Base-by-base conservation (phyloP, 2,797 vertebrate genomes). In the Rhinichthys osculus region DNA sequence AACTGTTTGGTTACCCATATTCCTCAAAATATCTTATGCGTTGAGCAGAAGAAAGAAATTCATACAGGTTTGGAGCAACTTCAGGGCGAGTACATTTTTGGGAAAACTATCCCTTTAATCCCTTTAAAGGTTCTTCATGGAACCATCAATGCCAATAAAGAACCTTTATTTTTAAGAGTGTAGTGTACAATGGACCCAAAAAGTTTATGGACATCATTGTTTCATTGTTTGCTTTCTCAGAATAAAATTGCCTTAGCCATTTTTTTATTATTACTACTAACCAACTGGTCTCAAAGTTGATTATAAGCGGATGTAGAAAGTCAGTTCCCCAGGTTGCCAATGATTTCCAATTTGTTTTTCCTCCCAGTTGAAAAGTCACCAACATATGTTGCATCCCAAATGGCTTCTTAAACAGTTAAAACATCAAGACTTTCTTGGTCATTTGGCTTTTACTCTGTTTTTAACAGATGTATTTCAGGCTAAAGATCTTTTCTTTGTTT, bases 321-420 rank as follows among this genome's bases (percentile, higher is more conserved):
- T 73, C 1, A 19, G 16, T 47, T 30, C 14, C n/a, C 42, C 16
- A 5, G 27, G 7, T 30, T 50, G n/a, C 7, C 23, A 17, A 3
- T 27, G 23, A 6, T 5, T 42, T 71, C 69, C 69, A n/a, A 13
- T 54, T 81, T 6, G 2, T 47, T 3, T 52, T 69, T 38, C 44
- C 21, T 69, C 33, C 1, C 14, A 7, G 6, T 33, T 35, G 3
- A 14, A 66, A 76, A 11, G 27, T 47, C 44, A 13, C 47, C 47
- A 52, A 13, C 30, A 73, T 17, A 27, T 27, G 23, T 27, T 73
- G 42, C 40, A n/a, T 17, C 9, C 23, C 7, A 27, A 42, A 35
- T 5, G n/a, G 57, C 38, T 79, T 33, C 59, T 66, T 47, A 81
- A 81, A 67, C 17, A 38, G 30, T 50, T 81, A 7, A 69, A 33